Evolutionary conservation across 30 jellyfish, hydroid and myxozoan genomes (phyloP).

Genomic region (Aurelia aurita): DNA sequence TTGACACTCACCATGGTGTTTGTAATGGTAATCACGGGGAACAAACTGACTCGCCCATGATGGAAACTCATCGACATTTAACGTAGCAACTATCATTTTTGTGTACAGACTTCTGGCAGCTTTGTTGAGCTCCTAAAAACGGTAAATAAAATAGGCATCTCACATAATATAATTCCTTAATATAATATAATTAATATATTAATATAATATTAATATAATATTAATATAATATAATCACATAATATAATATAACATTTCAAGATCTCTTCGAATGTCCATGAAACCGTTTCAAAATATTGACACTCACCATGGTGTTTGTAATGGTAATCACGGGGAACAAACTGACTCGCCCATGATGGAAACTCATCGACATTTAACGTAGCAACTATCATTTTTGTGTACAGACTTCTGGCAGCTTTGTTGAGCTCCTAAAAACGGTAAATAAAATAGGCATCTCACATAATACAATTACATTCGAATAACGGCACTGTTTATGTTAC

Average conservation of each 20-base stretch:
- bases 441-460: neutral
- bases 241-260: too few relatives aligned
- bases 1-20: conserved; percentile 56
- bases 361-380: conserved; percentile 78
- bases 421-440: conserved; percentile 58
- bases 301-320: conserved; percentile 64
- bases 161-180: too few relatives aligned
- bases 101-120: conserved; percentile 68
- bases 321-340: conserved; percentile 87
- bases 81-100: conserved; percentile 68
- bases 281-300: too few relatives aligned
- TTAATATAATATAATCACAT: too few relatives aligned
- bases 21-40: conserved; percentile 77
- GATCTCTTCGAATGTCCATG: neutral
- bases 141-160: neutral
- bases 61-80: conserved; percentile 80
- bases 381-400: conserved; percentile 71
- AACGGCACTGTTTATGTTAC: too few relatives aligned
- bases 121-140: conserved; percentile 62
- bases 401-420: conserved; percentile 57
- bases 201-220: too few relatives aligned
- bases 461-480: too few relatives aligned
- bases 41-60: conserved; percentile 93
- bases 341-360: conserved; percentile 88
- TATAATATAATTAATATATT: too few relatives aligned